A percentile compares a stretch with the other conserved stretches of the same genome.
Conservation (phyloP, 1,140 invertebrate species). For the Listronotus oregonensis region DNA sequence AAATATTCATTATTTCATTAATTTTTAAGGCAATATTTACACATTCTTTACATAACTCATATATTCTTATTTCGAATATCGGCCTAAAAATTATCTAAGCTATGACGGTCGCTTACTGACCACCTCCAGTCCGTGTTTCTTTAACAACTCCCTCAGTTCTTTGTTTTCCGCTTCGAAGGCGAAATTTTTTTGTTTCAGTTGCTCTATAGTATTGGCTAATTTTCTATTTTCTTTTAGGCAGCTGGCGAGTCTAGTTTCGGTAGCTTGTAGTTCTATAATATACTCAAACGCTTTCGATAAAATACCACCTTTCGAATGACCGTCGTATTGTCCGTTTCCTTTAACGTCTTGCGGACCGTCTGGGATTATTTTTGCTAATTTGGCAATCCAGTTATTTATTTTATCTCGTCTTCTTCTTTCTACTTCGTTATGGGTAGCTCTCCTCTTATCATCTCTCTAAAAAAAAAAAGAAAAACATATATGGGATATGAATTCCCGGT, state of each 20-base stretch:
- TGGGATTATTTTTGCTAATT: constrained; percentile 85
- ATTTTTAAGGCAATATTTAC: constrained; percentile 24
- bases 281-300: constrained; percentile 96
- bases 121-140: constrained; percentile 47
- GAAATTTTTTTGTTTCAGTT: constrained; percentile 48
- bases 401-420: constrained; percentile 85
- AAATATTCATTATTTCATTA: too few relatives aligned
- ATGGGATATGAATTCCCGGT: too few relatives aligned
- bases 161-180: constrained; percentile 51
- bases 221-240: constrained; percentile 50
- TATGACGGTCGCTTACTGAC: constrained; percentile 3
- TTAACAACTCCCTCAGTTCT: constrained; percentile 48
- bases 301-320: constrained; percentile 93
- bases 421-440: constrained; percentile 88
- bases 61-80: constrained; percentile 25
- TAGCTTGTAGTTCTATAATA: constrained; percentile 81
- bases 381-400: constrained; percentile 95
- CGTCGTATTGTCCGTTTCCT: constrained; percentile 61
- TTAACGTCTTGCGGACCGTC: constrained; percentile 63
- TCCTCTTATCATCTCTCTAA: constrained; percentile 75
- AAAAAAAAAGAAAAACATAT: constrained; percentile 1
- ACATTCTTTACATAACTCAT: not conserved
- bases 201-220: constrained; percentile 45
- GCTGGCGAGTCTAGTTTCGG: constrained; percentile 67
- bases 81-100: constrained; percentile 17